Base-by-base conservation (phyloP, 2,797 vertebrate genomes). In the Microctenopoma steveboyesi region DNA sequence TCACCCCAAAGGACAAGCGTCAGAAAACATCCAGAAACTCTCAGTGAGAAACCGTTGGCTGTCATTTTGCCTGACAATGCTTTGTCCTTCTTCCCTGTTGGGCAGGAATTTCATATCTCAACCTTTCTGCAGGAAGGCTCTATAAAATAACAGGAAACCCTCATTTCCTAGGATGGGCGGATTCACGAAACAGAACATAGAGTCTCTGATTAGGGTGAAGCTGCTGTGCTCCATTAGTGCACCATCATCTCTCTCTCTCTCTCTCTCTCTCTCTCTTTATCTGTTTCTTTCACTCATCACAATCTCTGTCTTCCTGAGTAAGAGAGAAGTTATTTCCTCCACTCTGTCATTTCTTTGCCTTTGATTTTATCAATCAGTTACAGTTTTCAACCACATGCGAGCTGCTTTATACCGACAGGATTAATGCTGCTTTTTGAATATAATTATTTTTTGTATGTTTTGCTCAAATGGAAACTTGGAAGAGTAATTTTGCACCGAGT, bases 71-170 rank as follows among this genome's bases (percentile, higher is more conserved):
- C 81, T 78, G 76, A 78, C 69, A 79, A 30, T 72, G 79, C 42
- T 83, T 59, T 83, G 81, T 72, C 74, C 61, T 66, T 91, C 84
- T 86, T 81, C 80, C 66, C 82, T 83, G 76, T 76, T 85, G 82
- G 64, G 69, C 50, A 69, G 63, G 62, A 76, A 88, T 92, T 82
- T 89, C 81, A 91, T 89, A 88, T 91, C 91, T 89, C 77, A 85
- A 87, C 84, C 88, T 88, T 92, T 88, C 62, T 57, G 82, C 89
- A 94, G 93, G 93, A 93, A 92, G 84, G 64, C 81, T 90, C 79
- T 89, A 75, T 88, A 89, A 92, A 94, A 92, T 85, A 93, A 95
- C 93, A 95, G 94, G 93, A 95, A 92, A 84, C 84, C 72, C 85
- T 87, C 72, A 86, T 92, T 93, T 94, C 93, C 93, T 90, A 87